Percentiles rank a stretch among this genome's conserved stretches.
phyloP scores from a whole-genome alignment of 64 coral and sea anemone genomes.

The Pachyseris speciosa region DNA sequence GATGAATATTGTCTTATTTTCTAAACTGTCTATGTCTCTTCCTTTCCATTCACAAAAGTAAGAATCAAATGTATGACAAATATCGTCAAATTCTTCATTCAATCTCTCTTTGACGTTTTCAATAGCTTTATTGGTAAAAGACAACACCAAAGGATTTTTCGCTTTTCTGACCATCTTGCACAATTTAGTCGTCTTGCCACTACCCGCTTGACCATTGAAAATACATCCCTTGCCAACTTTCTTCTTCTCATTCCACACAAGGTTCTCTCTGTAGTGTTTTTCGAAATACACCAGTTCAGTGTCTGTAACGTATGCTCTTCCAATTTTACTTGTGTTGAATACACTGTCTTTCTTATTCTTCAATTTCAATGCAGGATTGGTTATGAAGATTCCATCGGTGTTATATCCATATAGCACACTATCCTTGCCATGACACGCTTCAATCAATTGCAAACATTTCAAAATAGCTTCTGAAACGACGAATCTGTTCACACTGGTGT shows the following conservation, averaged over 20 bases:
- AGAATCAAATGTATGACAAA: conserved; percentile 35
- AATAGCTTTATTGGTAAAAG: neutral
- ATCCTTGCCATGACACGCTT: neutral
- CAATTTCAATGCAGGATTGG: neutral
- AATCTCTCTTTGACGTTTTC: neutral
- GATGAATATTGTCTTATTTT: too few species aligned
- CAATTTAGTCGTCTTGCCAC: conserved; percentile 12
- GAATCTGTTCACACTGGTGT: conserved; percentile 37
- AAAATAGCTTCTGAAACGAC: conserved; percentile 42
- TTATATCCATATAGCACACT: neutral
- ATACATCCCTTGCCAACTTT: neutral
- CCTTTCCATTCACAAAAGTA: conserved; percentile 47
- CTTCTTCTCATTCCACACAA: neutral
- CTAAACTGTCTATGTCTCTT: too few species aligned
- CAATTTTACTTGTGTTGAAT: neutral
- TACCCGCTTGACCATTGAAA: conserved; percentile 18
- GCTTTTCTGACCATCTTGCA: conserved; percentile 32
- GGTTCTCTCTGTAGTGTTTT: conserved; percentile 39
- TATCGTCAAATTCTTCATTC: neutral
- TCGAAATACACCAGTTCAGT: neutral
- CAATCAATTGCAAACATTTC: neutral
- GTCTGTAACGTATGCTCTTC: conserved; percentile 5
- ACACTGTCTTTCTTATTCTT: neutral
- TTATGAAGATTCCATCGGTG: neutral
- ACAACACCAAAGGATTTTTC: neutral